These are phyloP conservation scores for Ornithorhynchus anatinus DNA, from an alignment of 2,113 vertebrate species.

Conservation along the genomic window DNA sequence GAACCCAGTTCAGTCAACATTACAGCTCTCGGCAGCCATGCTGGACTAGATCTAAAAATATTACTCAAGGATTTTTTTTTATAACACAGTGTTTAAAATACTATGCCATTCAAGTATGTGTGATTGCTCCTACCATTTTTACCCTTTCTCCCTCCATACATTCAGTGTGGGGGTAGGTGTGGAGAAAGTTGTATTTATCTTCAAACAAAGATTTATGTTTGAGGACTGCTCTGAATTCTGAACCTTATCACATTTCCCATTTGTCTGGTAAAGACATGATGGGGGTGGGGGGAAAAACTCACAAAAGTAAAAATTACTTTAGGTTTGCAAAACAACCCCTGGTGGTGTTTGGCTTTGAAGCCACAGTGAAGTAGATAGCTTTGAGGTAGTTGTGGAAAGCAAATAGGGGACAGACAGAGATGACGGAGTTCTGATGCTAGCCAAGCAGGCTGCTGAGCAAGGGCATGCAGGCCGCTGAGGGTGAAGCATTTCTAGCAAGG, in stretches of 20 bases:
- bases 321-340: background rate
- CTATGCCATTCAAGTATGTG: background rate
- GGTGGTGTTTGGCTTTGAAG: background rate
- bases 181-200: background rate
- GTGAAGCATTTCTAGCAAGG: background rate
- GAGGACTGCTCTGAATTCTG: background rate
- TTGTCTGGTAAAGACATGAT: background rate
- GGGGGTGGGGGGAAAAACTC: background rate
- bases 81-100: background rate
- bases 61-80: conserved; percentile 2
- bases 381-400: too few relatives aligned
- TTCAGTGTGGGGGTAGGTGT: too few relatives aligned
- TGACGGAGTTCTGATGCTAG: background rate
- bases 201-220: background rate
- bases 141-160: background rate
- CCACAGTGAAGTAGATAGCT: too few relatives aligned
- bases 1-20: background rate
- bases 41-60: background rate
- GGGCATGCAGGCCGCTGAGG: background rate
- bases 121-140: too few relatives aligned
- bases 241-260: too few relatives aligned
- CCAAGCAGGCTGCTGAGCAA: background rate
- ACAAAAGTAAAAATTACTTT: conserved; percentile 4
- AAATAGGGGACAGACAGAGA: background rate
- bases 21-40: background rate